These are phyloP conservation scores for Agrochola litura DNA, from an alignment of 2,888 invertebrate species.

Conservation along the genomic window DNA sequence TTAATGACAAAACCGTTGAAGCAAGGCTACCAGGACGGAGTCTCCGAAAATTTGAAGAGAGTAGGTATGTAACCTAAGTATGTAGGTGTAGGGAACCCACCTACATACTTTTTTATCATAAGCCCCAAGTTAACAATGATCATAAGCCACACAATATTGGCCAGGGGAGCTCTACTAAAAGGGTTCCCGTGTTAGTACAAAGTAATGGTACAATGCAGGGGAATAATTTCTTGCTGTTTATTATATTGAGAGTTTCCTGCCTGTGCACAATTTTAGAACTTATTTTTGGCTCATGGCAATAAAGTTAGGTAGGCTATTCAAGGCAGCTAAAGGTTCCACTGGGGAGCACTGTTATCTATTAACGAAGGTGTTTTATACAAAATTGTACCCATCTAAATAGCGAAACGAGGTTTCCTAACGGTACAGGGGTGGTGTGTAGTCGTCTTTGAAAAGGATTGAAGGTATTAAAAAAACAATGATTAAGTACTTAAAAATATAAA, in stretches of 20 bases:
- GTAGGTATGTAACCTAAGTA: neutral
- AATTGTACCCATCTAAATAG: neutral
- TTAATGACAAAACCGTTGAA: neutral
- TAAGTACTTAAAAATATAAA: too few species aligned
- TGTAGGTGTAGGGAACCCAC: neutral
- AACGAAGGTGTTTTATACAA: neutral
- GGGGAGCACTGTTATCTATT: slow-evolving; percentile 26
- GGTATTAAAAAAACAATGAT: neutral
- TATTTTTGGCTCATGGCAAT: slow-evolving; percentile 34
- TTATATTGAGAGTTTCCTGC: slow-evolving; percentile 36
- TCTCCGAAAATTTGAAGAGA: neutral
- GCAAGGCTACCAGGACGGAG: neutral
- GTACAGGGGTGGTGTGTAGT: neutral
- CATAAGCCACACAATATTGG: slow-evolving; percentile 45
- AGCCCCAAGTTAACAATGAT: slow-evolving; percentile 57
- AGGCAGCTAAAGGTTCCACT: neutral
- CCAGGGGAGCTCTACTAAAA: slow-evolving; percentile 57
- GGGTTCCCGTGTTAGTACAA: slow-evolving; percentile 62
- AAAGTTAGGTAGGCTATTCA: neutral
- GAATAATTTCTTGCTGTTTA: slow-evolving; percentile 49
- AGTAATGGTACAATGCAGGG: slow-evolving; percentile 49
- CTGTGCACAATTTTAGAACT: slow-evolving; percentile 15
- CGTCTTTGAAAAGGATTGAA: too few species aligned
- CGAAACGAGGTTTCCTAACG: neutral
- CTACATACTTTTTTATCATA: neutral